Evolutionary conservation across 1,140 invertebrate species (phyloP), one percentile per base, ranked within the genome.

Genomic region (Neodiprion fabricii): DNA sequence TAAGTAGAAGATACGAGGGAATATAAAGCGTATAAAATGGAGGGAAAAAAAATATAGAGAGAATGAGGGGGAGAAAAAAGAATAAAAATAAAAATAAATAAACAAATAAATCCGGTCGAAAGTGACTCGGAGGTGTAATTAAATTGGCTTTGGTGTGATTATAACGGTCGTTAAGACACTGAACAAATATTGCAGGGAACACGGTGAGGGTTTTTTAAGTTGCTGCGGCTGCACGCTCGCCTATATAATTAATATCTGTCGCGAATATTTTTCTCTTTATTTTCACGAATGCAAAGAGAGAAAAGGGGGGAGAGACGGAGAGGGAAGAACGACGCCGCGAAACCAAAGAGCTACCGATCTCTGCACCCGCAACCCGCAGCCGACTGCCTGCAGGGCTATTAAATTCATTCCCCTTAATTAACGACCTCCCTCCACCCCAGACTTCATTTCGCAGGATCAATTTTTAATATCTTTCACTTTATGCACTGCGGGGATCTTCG

Each of bases 361-460:
- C 53, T 7, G 28, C 53, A 61, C 53, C n/a, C 28, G 28, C 28
- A 61, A 61, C 53, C n/a, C 53, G 7, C 11, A 14, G 0, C 53
- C n/a, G 11, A 4, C 53, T 61, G 2, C 7, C 11, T 61, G 11
- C 53, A 61, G 53, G 28, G n/a, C 53, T 12, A 61, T 61, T 14
- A 61, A 61, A 61, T 61, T 61, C 53, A 61, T 61, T 61, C 3
- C 3, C 53, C 53, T 61, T 61, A 61, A 61, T 61, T 61, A 61
- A 61, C 53, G 53, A 61, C 53, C 28, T 40, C 28, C 28, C 28
- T 40, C 28, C 28, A 40, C 28, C 28, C 28, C 53, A 9, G 53
- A 61, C 53, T 61, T 61, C 53, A 61, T 61, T 61, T 61, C 53
- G 53, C 11, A 61, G 53, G 53, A 61, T 61, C 53, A 61, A 61